Percentiles rank a stretch among this genome's conserved stretches.
Evolutionary conservation across 2,888 invertebrate genomes (phyloP).

Genomic region (Amblyteles armatorius): DNA sequence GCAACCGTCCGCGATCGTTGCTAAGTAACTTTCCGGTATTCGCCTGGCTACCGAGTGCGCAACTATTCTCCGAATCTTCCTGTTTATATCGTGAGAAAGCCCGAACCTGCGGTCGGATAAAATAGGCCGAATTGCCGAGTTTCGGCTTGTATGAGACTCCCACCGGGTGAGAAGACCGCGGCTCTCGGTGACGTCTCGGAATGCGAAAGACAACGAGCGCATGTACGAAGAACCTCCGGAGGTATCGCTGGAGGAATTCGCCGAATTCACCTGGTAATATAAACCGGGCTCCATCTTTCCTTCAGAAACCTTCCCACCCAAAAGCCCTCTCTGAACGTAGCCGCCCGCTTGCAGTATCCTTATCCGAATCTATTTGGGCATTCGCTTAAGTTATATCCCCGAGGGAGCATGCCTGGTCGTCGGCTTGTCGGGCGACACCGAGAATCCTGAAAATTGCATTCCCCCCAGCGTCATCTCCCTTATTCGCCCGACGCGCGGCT

Average conservation of each 20-base stretch:
- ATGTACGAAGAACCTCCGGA: constrained; percentile 67
- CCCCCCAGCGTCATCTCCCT: constrained; percentile 69
- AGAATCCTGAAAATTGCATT: constrained; percentile 82
- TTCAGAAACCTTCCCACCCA: constrained; percentile 16
- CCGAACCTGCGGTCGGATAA: constrained; percentile 70
- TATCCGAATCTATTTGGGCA: constrained; percentile 80
- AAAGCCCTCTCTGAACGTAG: neutral
- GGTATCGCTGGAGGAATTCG: constrained; percentile 76
- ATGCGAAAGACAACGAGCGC: constrained; percentile 69
- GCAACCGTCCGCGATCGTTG: neutral
- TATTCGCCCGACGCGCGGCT: constrained; percentile 20
- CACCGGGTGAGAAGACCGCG: constrained; percentile 18
- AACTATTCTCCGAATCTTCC: constrained; percentile 36
- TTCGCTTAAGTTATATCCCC: constrained; percentile 67
- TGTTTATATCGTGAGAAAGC: constrained; percentile 57
- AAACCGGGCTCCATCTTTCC: constrained; percentile 71
- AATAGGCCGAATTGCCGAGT: constrained; percentile 70
- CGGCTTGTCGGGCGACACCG: constrained; percentile 59
- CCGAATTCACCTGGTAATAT: constrained; percentile 80
- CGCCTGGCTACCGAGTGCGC: neutral
- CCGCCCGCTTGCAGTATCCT: constrained; percentile 67
- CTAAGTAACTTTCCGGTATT: constrained; percentile 36
- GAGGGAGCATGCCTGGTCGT: constrained; percentile 58
- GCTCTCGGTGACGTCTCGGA: constrained; percentile 69
- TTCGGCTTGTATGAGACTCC: constrained; percentile 17